Percentiles rank a stretch among this genome's conserved stretches.
phyloP scores from a whole-genome alignment of 2,888 invertebrate species.

The Hermaeophaga mercurialis region DNA sequence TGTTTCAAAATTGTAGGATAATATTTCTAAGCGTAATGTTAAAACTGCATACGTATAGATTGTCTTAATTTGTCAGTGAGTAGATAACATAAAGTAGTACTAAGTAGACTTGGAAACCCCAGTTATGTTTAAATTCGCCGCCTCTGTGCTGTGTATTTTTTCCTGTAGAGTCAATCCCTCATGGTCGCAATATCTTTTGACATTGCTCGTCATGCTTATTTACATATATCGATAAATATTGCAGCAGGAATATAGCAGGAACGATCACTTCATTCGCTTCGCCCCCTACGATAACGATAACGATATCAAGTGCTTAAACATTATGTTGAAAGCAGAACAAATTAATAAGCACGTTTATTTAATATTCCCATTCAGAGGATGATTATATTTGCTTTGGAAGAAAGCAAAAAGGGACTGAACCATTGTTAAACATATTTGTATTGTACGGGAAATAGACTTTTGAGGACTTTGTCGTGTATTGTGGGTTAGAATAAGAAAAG shows the following conservation, averaged over 20 bases:
- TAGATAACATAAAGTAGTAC: too few relatives aligned
- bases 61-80: too few relatives aligned
- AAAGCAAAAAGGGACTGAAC: neutral
- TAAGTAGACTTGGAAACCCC: too few relatives aligned
- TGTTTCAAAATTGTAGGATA: too few relatives aligned
- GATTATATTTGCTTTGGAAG: constrained; percentile 19
- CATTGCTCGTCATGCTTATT: constrained; percentile 57
- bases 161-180: constrained; percentile 22
- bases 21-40: too few relatives aligned
- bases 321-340: constrained; percentile 47
- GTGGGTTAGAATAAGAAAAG: too few relatives aligned
- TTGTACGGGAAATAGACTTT: neutral
- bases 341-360: constrained; percentile 46
- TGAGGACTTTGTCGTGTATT: too few relatives aligned
- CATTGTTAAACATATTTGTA: constrained; percentile 7
- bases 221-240: constrained; percentile 56
- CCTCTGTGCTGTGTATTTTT: constrained; percentile 12
- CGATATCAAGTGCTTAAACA: constrained; percentile 45
- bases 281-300: constrained; percentile 31
- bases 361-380: constrained; percentile 29
- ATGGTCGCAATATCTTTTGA: constrained; percentile 42
- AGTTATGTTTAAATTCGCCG: too few relatives aligned
- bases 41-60: too few relatives aligned
- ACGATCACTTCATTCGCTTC: constrained; percentile 45
- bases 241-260: constrained; percentile 43